Evolutionary conservation across 2,113 vertebrate genomes (phyloP).

Genomic region (Thryonomys swinderianus): DNA sequence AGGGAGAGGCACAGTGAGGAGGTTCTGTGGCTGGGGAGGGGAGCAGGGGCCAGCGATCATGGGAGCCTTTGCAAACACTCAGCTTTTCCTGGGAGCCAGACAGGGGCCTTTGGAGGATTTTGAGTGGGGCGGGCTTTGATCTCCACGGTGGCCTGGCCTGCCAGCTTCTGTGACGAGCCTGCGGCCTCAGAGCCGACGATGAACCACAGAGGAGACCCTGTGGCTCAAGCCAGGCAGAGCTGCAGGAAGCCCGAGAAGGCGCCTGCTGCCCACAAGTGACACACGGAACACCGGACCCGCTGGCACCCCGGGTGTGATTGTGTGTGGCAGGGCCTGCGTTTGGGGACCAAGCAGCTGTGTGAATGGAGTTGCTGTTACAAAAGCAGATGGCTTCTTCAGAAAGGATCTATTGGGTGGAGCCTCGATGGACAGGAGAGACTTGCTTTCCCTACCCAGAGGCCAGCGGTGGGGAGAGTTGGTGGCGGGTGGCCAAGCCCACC

Average conservation of each 20-base stretch:
- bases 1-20: not conserved
- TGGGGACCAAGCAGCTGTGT: not conserved
- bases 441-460: not conserved
- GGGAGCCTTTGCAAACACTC: not conserved
- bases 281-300: accelerated
- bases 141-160: not conserved
- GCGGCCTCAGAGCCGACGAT: accelerated
- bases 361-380: not conserved
- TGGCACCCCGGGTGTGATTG: accelerated
- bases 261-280: not conserved
- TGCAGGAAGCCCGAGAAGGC: accelerated
- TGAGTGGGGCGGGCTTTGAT: not conserved
- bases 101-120: not conserved
- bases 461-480: not conserved
- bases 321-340: not conserved
- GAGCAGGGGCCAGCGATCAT: accelerated
- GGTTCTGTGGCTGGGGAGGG: not conserved
- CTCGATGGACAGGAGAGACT: too few relatives aligned
- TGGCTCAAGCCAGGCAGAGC: not conserved
- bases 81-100: not conserved
- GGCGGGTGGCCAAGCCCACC: not conserved
- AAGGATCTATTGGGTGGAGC: not conserved
- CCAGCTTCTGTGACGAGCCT: not conserved
- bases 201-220: not conserved
- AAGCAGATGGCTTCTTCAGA: not conserved